phyloP scores from a whole-genome alignment of 2,113 vertebrate genomes.

The Takifugu flavidus region DNA sequence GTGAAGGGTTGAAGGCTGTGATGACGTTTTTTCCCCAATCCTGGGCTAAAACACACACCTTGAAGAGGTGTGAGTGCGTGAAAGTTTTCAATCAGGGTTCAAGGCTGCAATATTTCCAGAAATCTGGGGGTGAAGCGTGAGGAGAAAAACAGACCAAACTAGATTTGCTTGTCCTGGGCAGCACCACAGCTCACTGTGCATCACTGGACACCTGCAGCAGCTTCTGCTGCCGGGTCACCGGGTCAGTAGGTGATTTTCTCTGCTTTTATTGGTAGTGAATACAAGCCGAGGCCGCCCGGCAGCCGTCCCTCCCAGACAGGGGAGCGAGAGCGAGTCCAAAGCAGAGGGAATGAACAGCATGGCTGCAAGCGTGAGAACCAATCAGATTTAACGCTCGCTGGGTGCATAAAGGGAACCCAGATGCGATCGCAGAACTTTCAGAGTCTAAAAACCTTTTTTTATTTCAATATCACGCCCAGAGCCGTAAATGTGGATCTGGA shows the following conservation, averaged over 20 bases:
- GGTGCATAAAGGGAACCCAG: too few species aligned
- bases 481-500: too few species aligned
- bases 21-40: neutral
- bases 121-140: neutral
- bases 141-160: neutral
- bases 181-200: neutral
- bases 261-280: constrained; percentile 4
- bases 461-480: neutral
- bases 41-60: neutral
- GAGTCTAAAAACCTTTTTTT: neutral
- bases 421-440: constrained; percentile 5
- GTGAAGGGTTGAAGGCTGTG: neutral
- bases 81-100: neutral
- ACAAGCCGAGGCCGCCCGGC: neutral
- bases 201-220: constrained; percentile 9
- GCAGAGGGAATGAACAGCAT: constrained; percentile 4
- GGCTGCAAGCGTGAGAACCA: constrained; percentile 9
- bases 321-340: constrained; percentile 12
- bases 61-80: neutral
- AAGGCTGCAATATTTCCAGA: neutral
- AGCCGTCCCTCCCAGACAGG: constrained; percentile 15
- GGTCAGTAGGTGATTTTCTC: constrained; percentile 13
- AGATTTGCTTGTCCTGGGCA: neutral
- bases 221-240: constrained; percentile 11
- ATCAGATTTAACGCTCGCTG: constrained; percentile 7